phyloP scores from a whole-genome alignment of 2,888 invertebrate species.

The Rapana venosa region DNA sequence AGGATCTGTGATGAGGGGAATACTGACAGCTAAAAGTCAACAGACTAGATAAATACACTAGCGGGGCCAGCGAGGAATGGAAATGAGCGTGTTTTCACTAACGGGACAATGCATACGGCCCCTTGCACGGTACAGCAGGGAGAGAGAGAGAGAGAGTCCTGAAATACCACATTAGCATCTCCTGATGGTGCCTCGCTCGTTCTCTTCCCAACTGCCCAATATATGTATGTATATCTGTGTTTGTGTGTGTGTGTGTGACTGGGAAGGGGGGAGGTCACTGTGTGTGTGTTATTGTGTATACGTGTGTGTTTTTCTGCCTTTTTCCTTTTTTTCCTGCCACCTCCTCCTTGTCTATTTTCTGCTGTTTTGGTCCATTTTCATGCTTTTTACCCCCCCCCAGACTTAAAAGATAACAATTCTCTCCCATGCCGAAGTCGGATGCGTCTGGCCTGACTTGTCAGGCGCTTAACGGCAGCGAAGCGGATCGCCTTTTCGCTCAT shows the following conservation, averaged over 20 bases:
- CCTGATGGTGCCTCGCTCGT: background rate
- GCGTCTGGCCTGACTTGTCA: background rate
- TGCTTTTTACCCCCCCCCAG: background rate
- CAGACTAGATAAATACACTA: background rate
- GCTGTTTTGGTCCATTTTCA: background rate
- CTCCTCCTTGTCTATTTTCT: background rate
- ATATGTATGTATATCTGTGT: background rate
- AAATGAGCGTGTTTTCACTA: background rate
- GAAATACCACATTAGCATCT: background rate
- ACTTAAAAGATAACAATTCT: too few species aligned
- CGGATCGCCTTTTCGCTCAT: too few species aligned
- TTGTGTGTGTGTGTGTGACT: background rate
- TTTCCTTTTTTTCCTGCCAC: background rate
- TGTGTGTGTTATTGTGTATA: background rate
- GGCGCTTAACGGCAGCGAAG: background rate
- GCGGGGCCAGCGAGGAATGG: background rate
- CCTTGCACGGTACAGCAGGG: too few species aligned
- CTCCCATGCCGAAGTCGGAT: background rate
- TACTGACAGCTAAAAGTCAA: too few species aligned
- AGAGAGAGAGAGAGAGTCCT: background rate
- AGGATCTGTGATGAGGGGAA: too few species aligned
- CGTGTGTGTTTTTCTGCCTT: background rate
- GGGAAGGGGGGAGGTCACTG: too few species aligned
- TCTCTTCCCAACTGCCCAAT: background rate
- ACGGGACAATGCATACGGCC: background rate